phyloP scores from a whole-genome alignment of 2,888 invertebrate species.

The Caenorhabditis sp. region DNA sequence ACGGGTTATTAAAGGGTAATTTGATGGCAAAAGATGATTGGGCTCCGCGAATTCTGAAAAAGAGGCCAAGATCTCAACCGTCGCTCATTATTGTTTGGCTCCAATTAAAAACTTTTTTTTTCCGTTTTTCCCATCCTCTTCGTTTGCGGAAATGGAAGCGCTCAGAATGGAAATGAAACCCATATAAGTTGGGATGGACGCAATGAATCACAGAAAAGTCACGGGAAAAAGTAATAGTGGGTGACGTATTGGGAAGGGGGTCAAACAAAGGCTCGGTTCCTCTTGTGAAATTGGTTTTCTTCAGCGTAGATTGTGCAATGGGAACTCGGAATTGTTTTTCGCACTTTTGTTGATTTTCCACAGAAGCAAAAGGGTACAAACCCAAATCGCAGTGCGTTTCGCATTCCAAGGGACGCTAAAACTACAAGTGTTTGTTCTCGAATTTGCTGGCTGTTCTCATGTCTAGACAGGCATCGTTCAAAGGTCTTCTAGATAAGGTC shows the following conservation, averaged over 20 bases:
- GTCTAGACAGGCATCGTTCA: no score
- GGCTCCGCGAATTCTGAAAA: neutral
- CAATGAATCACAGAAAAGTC: conserved; percentile 42
- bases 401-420: no score
- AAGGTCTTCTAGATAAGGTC: no score
- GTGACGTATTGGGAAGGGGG: conserved; percentile 8
- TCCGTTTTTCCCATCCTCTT: neutral
- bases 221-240: conserved; percentile 17
- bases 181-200: conserved; percentile 18
- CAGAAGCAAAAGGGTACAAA: conserved; percentile 18
- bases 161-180: conserved; percentile 1
- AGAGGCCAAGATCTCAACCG: neutral
- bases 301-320: neutral
- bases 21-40: conserved; percentile 25
- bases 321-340: conserved; percentile 13
- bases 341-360: conserved; percentile 13
- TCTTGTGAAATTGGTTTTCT: conserved; percentile 20
- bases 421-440: no score
- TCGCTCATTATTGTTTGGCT: conserved; percentile 17
- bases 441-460: no score
- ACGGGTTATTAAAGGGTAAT: conserved; percentile 42
- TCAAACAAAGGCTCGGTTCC: neutral
- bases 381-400: no score
- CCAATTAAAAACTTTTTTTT: neutral
- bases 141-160: neutral